Percentiles rank a stretch among this genome's conserved stretches.
phyloP scores from a whole-genome alignment of 2,888 invertebrate genomes.

The Villa cingulata region DNA sequence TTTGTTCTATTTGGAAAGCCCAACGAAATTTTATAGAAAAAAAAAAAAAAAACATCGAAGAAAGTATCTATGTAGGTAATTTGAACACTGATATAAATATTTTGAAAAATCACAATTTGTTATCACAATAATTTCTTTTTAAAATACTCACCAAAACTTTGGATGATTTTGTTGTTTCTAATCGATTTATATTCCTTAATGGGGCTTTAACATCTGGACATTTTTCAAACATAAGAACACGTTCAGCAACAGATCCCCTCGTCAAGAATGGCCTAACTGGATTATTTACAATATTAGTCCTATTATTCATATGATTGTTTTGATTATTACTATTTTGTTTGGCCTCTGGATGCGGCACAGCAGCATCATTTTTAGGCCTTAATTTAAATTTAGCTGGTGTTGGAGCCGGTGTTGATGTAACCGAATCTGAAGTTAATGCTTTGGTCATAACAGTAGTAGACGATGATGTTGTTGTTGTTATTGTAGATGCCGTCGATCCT shows the following conservation, averaged over 20 bases:
- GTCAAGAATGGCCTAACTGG: constrained; percentile 76
- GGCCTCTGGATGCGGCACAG: constrained; percentile 50
- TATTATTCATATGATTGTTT: constrained; percentile 36
- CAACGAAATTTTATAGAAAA: too few species aligned
- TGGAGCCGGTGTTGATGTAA: constrained; percentile 30
- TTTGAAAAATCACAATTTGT: too few species aligned
- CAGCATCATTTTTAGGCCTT: constrained; percentile 25
- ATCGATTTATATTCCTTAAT: constrained; percentile 14
- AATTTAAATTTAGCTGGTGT: constrained; percentile 37
- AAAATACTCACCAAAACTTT: constrained; percentile 38
- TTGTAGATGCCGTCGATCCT: constrained; percentile 21
- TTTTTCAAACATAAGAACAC: constrained; percentile 80
- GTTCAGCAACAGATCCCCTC: constrained; percentile 78
- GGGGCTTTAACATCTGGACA: constrained; percentile 59
- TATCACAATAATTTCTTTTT: too few species aligned
- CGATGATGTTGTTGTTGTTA: constrained; percentile 11
- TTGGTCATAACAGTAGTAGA: constrained; percentile 10
- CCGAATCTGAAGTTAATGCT: constrained; percentile 17
- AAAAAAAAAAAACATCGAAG: too few species aligned
- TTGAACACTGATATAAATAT: too few species aligned
- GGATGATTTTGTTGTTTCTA: constrained; percentile 13
- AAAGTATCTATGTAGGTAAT: too few species aligned
- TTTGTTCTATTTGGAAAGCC: too few species aligned
- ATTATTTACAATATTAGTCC: constrained; percentile 36
- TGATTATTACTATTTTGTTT: constrained; percentile 18